phyloP scores from a whole-genome alignment of 2,113 vertebrate genomes.

The Corvus hawaiiensis region DNA sequence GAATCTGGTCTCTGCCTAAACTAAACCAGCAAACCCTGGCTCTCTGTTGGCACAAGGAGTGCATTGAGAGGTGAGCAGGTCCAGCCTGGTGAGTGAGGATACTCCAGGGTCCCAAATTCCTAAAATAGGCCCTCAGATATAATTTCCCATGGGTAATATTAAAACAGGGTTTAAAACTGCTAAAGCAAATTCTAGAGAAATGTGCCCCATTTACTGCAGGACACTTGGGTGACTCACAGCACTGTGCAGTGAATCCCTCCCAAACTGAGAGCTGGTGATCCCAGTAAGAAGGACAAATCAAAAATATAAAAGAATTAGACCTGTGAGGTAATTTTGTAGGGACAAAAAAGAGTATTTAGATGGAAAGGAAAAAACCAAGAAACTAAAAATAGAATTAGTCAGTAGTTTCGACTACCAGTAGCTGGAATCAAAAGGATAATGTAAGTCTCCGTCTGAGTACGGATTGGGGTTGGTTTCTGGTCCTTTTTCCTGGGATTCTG shows the following conservation, averaged over 20 bases:
- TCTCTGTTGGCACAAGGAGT: neutral
- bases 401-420: neutral
- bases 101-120: neutral
- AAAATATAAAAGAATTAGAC: neutral
- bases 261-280: neutral
- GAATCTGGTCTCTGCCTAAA: neutral
- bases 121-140: accelerated
- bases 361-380: accelerated
- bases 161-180: neutral
- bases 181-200: too few relatives aligned
- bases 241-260: accelerated
- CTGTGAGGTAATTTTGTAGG: accelerated
- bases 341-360: accelerated
- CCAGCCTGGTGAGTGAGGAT: accelerated
- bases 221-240: accelerated
- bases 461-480: neutral
- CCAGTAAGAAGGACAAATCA: neutral
- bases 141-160: accelerated
- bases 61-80: accelerated
- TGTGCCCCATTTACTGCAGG: accelerated
- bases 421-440: neutral
- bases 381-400: neutral
- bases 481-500: neutral
- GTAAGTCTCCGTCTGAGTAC: accelerated
- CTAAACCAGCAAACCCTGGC: neutral